A percentile compares a stretch with the other conserved stretches of the same genome.
phyloP scores from a whole-genome alignment of 2,888 invertebrate species.

The Scaeva pyrastri region DNA sequence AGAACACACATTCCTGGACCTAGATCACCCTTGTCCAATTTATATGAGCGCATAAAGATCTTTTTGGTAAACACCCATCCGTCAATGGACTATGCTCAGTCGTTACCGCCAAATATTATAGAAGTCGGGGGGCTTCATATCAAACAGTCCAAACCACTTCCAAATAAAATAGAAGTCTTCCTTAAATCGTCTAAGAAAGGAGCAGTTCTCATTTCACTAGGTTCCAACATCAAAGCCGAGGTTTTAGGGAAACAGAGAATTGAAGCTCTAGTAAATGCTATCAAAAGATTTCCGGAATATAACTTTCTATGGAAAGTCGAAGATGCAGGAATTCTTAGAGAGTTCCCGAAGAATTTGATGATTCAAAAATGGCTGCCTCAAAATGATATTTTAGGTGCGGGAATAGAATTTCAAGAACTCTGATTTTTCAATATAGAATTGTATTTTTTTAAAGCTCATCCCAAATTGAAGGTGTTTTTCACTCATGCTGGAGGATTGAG shows the following conservation, averaged over 20 bases:
- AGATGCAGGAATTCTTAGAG: conserved; percentile 41
- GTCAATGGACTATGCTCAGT: conserved; percentile 76
- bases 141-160: conserved; percentile 76
- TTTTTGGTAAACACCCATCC: conserved; percentile 78
- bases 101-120: conserved; percentile 78
- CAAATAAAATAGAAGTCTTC: conserved; percentile 77
- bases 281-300: conserved; percentile 78
- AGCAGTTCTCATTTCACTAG: conserved; percentile 79
- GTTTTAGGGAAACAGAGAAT: conserved; percentile 58
- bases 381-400: conserved; percentile 85
- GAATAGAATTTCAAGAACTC: conserved; percentile 51
- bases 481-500: conserved; percentile 77
- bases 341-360: conserved; percentile 83
- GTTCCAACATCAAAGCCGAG: conserved; percentile 75
- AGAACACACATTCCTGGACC: conserved; percentile 36
- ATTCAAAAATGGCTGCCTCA: conserved; percentile 85
- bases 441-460: conserved; percentile 67
- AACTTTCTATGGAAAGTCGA: conserved; percentile 81
- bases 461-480: conserved; percentile 77
- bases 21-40: conserved; percentile 53
- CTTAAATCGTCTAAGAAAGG: conserved; percentile 78
- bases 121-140: conserved; percentile 79
- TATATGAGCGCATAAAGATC: conserved; percentile 71
- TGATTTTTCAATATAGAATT: background rate
- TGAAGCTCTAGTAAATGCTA: conserved; percentile 78